A percentile compares a stretch with the other conserved stretches of the same genome.
phyloP scores from a whole-genome alignment of 1,140 invertebrate genomes.

The Drosophila parvula region DNA sequence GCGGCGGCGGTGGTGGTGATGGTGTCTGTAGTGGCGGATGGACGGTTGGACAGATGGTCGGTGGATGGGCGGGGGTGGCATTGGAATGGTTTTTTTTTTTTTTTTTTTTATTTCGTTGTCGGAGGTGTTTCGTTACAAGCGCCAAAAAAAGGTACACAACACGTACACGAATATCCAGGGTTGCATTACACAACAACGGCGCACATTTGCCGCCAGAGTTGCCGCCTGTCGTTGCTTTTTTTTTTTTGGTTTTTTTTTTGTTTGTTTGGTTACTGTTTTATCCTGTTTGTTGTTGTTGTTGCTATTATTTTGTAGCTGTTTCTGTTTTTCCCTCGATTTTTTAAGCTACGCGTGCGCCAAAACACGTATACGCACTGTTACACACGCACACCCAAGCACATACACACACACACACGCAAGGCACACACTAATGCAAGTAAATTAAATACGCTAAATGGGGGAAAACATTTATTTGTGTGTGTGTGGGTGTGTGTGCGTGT shows the following conservation, averaged over 20 bases:
- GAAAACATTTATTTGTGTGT: conserved; percentile 66
- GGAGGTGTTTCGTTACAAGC: conserved; percentile 75
- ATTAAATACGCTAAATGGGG: conserved; percentile 79
- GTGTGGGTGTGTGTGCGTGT: conserved; percentile 2
- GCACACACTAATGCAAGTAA: conserved; percentile 53
- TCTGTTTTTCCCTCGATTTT: conserved; percentile 44
- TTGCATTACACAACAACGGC: conserved; percentile 83
- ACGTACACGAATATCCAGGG: conserved; percentile 84
- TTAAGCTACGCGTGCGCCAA: conserved; percentile 71
- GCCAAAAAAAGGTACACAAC: conserved; percentile 80
- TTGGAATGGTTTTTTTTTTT: conserved; percentile 26
- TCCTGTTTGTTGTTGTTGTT: conserved; percentile 9
- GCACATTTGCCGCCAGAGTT: conserved; percentile 66
- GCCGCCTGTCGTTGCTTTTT: conserved; percentile 31
- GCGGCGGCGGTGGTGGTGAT: conserved; percentile 1
- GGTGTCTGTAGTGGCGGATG: conserved; percentile 31
- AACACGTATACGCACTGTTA: conserved; percentile 51
- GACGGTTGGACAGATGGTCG: conserved; percentile 4
- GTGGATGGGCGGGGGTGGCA: conserved; percentile 23
- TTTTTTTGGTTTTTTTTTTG: conserved; percentile 29
- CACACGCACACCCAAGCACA: conserved; percentile 31
- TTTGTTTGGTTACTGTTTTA: conserved; percentile 31
- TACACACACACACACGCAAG: conserved; percentile 14
- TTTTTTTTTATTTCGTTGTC: conserved; percentile 20
- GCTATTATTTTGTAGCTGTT: conserved; percentile 32